Conservation (phyloP, 1,140 invertebrate species). For the Meloidogyne floridensis region DNA sequence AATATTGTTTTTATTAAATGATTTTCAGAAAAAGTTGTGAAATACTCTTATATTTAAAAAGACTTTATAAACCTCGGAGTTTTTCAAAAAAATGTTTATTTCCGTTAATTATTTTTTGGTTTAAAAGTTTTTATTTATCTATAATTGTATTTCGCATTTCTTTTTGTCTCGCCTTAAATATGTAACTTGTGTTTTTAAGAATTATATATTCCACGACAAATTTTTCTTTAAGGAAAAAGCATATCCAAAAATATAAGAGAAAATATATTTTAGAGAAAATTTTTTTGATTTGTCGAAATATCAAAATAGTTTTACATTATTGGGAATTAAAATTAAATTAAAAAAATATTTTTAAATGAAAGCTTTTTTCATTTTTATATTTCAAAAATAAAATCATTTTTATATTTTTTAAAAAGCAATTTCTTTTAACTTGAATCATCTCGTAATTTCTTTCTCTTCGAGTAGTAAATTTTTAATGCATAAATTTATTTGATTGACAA, state of each 20-base stretch:
- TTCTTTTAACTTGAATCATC: background rate
- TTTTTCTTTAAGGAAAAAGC: background rate
- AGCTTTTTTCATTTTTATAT: no score
- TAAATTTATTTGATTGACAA: background rate
- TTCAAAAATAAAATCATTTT: background rate
- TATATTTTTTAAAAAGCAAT: background rate
- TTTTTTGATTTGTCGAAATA: background rate
- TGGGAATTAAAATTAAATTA: background rate
- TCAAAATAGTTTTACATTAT: background rate
- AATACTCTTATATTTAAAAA: background rate
- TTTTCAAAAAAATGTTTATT: no score
- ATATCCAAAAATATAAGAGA: background rate
- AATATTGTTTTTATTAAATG: background rate
- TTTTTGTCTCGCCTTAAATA: background rate
- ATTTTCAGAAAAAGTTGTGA: background rate
- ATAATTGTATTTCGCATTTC: no score
- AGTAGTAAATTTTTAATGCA: background rate
- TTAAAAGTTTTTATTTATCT: no score
- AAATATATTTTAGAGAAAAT: background rate
- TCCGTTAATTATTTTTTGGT: no score
- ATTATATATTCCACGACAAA: background rate
- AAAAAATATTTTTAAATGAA: background rate
- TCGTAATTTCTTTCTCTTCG: background rate
- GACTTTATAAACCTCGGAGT: background rate
- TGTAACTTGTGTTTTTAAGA: background rate